phyloP scores from a whole-genome alignment of 2,797 vertebrate genomes.

The Urocyon cinereoargenteus region DNA sequence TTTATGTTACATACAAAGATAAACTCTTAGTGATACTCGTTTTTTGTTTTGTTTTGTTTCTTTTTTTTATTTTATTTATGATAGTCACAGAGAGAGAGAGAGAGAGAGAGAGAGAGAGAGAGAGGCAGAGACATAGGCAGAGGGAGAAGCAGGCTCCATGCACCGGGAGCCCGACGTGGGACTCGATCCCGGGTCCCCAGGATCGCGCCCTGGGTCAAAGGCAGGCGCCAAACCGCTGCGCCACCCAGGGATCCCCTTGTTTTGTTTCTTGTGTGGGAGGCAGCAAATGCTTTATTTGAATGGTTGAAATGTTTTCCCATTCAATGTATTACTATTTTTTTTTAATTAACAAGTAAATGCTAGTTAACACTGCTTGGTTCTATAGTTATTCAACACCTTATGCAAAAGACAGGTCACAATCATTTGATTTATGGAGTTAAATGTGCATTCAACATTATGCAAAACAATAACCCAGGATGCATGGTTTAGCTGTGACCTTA shows the following conservation, averaged over 20 bases:
- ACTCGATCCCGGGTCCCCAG: too few relatives aligned
- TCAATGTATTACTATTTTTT: constrained; percentile 37
- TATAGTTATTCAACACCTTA: neutral
- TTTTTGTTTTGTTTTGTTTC: neutral
- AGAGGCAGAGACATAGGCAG: too few relatives aligned
- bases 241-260: too few relatives aligned
- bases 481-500: constrained; percentile 47
- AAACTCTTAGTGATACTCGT: neutral
- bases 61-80: too few relatives aligned
- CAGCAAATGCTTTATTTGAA: neutral
- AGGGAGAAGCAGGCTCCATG: too few relatives aligned
- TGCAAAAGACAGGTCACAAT: constrained; percentile 54
- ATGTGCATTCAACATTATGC: constrained; percentile 4
- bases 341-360: constrained; percentile 49
- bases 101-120: too few relatives aligned
- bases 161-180: too few relatives aligned
- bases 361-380: constrained; percentile 50
- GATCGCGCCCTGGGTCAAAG: too few relatives aligned
- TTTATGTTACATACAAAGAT: neutral
- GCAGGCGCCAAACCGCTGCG: too few relatives aligned
- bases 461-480: constrained; percentile 38
- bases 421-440: constrained; percentile 53
- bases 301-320: neutral
- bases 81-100: too few relatives aligned
- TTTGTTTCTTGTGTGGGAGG: neutral